Evolutionary conservation across 64 coral and sea anemone genomes (phyloP), one percentile per base, ranked within the genome.

Genomic region (Pachyseris speciosa): DNA sequence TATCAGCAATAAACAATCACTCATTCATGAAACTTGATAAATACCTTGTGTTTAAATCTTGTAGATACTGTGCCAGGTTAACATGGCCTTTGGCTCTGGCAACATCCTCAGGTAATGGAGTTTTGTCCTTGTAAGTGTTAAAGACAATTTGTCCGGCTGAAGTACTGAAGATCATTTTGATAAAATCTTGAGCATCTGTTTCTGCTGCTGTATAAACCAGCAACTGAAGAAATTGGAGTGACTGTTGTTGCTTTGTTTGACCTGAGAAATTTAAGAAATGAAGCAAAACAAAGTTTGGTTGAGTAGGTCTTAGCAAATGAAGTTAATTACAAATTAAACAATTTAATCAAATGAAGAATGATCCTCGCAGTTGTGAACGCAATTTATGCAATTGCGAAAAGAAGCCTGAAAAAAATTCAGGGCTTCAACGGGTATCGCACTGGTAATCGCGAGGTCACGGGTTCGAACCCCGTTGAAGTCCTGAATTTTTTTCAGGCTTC

Each of bases 171-270:
- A 79, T 37, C 75, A 79, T 58, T 37, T 79, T 13, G 8, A 79
- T 22, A n/a, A 79, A 79, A 15, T 58, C 29, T 57, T 79, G 29
- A 57, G 75, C 50, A 37, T 58, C 29, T 57, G 28, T 58, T 34
- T 79, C 29, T 57, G 75, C 75, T 57, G 75, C 75, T 22, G 75
- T 79, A 4, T 79, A 79, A 2, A 79, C 75, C 29, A 79, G 48
- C 58, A 79, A 1, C 48, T 79, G 29, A 36, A 79, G 75, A 37
- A 57, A 15, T 79, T 79, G 57, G 15, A 79, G 13, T 37, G 75
- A 51, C 22, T 79, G 75, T 38, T 22, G 4, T 6, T 79, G 75
- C 32, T 50, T 31, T 16, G 26, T 31, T 50, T n/a, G n/a, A n/a
- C n/a, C n/a, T n/a, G n/a, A n/a, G n/a, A n/a, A n/a, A n/a, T n/a